Base-by-base conservation (phyloP, 2,888 invertebrate genomes). In the Zhuqinia jingwanae region DNA sequence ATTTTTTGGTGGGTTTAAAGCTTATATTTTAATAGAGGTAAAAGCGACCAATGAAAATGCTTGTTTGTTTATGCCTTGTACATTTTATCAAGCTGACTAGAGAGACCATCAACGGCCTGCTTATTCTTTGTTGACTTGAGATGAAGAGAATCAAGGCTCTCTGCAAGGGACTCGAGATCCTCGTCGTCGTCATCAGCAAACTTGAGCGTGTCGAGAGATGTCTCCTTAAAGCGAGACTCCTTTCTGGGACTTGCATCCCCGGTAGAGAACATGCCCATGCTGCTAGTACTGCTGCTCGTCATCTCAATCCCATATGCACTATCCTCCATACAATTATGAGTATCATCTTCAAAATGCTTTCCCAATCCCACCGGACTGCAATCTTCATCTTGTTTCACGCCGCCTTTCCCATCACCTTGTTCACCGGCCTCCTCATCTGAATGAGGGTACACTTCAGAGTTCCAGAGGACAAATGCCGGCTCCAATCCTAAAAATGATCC, bases 401-500 rank as follows among this genome's bases (percentile, higher is more conserved):
- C 30, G 27, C 76, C 36, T 50, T 70, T 80, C n/a, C 30, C 79
- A 25, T 81, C 73, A 8, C 50, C 68, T 22, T 36, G 36, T 8
- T 81, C 58, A n/a, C 20, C 20, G 2, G 45, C 63, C 5, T 60
- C 63, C n/a, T 65, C 45, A 15, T 85, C 87, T 15, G 79, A 84
- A 42, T 80, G 79, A 1, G 63, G 78, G 25, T 88, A 89, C 65
- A 90, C 82, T 53, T 90, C 90, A 5, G 90, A 89, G 60, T 89
- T 90, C 91, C 91, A 91, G 0, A 91, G 88, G 25, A 91, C 90
- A 81, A 91, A 90, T 11, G 91, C 89, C 0, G 91, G 91, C 70
- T 91, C 91, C 11, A 91, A 83, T 6, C 91, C 91, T 42, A 92
- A 90, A 63, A 90, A 90, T 2, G 92, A 92, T 1, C 92, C 92